These are phyloP conservation scores for Gavialis gangeticus DNA, from an alignment of 2,113 vertebrate genomes.

Conservation along the genomic window DNA sequence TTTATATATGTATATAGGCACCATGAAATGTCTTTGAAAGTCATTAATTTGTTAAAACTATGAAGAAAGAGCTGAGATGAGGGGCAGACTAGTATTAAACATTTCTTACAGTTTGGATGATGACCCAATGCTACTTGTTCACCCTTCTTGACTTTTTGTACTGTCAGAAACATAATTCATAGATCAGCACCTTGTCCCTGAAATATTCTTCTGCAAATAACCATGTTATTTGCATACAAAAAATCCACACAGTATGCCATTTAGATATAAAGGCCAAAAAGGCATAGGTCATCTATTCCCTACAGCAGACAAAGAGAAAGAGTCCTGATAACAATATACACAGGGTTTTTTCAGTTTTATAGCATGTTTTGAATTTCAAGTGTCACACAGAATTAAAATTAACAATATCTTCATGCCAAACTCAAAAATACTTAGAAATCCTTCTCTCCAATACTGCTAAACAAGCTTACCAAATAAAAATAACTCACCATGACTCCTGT, in stretches of 20 bases:
- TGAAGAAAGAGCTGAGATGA: not conserved
- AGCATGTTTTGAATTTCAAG: constrained; percentile 35
- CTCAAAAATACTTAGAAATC: constrained; percentile 47
- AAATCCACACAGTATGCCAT: not conserved
- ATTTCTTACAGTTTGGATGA: not conserved
- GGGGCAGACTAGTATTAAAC: not conserved
- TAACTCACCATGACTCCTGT: not conserved
- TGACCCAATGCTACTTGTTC: not conserved
- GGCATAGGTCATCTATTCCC: not conserved
- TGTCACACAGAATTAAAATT: constrained; percentile 42
- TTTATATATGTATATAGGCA: accelerated
- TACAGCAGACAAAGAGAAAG: not conserved
- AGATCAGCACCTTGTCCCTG: not conserved
- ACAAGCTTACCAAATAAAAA: constrained; percentile 31
- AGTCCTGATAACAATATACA: constrained; percentile 30
- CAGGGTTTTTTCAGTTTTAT: constrained; percentile 10
- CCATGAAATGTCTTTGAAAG: not conserved
- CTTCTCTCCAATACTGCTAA: not conserved
- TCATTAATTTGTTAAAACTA: not conserved
- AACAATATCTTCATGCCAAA: constrained; percentile 6
- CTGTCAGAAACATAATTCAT: not conserved
- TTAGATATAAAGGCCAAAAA: constrained; percentile 2
- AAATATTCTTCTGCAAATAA: not conserved
- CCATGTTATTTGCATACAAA: constrained; percentile 3
- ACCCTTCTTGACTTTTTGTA: not conserved